Percentiles rank a stretch among this genome's conserved stretches.
These are phyloP conservation scores for Cylas formicarius DNA, from an alignment of 1,140 invertebrate genomes.

Conservation along the genomic window DNA sequence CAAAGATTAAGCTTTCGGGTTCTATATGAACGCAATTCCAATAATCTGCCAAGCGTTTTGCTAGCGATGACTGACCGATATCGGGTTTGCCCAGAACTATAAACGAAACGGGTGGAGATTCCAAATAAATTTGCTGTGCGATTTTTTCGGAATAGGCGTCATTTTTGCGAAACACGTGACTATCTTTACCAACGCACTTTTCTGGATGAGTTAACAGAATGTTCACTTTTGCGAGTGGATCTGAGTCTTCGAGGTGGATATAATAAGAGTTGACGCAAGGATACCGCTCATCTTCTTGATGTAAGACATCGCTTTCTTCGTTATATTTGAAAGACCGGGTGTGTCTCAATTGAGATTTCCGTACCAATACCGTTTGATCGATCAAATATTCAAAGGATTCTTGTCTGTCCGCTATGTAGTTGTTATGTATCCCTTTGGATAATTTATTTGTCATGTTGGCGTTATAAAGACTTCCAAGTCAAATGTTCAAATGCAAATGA, in stretches of 20 bases:
- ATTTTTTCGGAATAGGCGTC: slow-evolving; percentile 39
- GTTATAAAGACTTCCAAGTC: too few species aligned
- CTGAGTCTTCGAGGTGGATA: slow-evolving; percentile 38
- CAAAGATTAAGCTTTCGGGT: slow-evolving; percentile 45
- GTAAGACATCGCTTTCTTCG: slow-evolving; percentile 12
- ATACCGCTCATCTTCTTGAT: slow-evolving; percentile 23
- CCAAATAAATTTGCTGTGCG: slow-evolving; percentile 45
- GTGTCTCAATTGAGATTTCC: slow-evolving; percentile 24
- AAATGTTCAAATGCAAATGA: too few species aligned
- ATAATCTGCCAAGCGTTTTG: slow-evolving; percentile 47
- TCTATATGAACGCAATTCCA: slow-evolving; percentile 51
- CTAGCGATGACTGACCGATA: slow-evolving; percentile 44
- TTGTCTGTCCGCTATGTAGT: slow-evolving; percentile 16
- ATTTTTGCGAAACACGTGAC: not conserved
- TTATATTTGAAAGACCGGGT: slow-evolving; percentile 18
- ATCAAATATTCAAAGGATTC: slow-evolving; percentile 23
- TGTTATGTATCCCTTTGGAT: too few species aligned
- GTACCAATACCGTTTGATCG: slow-evolving; percentile 30
- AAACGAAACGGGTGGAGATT: slow-evolving; percentile 47
- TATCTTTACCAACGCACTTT: slow-evolving; percentile 3
- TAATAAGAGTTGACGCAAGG: slow-evolving; percentile 42
- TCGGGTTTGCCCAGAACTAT: slow-evolving; percentile 52
- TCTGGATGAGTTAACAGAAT: slow-evolving; percentile 24
- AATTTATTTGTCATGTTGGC: too few species aligned
- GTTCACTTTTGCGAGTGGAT: slow-evolving; percentile 36